These are phyloP conservation scores for Stercorarius parasiticus DNA, from an alignment of 2,113 vertebrate species.

Conservation along the genomic window DNA sequence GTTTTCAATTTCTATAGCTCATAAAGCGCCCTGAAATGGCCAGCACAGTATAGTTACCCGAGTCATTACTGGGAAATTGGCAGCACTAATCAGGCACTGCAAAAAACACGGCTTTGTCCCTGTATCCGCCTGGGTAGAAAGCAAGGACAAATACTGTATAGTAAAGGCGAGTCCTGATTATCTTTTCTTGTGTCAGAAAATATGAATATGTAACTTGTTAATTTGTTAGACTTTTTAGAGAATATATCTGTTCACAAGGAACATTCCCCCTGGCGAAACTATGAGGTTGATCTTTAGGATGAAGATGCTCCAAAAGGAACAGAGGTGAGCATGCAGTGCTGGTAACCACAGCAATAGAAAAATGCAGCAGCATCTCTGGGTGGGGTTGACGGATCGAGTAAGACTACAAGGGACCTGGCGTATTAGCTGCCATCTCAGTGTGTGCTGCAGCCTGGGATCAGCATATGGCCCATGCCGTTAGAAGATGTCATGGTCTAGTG, in stretches of 20 bases:
- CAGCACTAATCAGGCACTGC: background rate
- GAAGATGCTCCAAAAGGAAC: background rate
- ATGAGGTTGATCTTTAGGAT: background rate
- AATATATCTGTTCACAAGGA: background rate
- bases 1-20: background rate
- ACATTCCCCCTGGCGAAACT: background rate
- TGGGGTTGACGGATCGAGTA: background rate
- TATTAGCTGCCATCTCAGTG: background rate
- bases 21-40: background rate
- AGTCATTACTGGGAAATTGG: background rate
- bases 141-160: background rate
- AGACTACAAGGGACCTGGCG: background rate
- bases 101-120: background rate
- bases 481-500: background rate
- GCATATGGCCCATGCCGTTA: background rate
- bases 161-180: background rate
- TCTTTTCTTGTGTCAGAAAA: background rate
- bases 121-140: background rate
- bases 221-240: background rate
- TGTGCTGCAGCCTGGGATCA: background rate
- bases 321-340: background rate
- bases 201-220: background rate
- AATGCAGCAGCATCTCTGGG: background rate
- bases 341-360: background rate
- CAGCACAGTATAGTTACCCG: rapidly evolving